A percentile compares a stretch with the other conserved stretches of the same genome.
Evolutionary conservation across 2,888 invertebrate genomes (phyloP).

Genomic region (Brenthis ino): DNA sequence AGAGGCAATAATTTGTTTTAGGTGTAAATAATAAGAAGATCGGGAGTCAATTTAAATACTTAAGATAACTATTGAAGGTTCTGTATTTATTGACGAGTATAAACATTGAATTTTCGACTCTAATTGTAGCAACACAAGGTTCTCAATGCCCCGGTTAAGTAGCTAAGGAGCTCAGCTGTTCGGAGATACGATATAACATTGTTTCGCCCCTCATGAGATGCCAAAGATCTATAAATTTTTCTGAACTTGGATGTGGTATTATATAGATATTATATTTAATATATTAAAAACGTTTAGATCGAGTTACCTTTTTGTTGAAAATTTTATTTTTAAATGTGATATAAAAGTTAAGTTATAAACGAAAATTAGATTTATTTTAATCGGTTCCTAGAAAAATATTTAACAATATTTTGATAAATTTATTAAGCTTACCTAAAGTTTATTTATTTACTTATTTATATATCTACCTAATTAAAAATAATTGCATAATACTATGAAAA

Average conservation of each 20-base stretch:
- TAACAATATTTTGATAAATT: too few relatives aligned
- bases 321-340: too few relatives aligned
- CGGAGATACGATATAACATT: slow-evolving; percentile 40
- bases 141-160: slow-evolving; percentile 14
- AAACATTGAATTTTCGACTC: slow-evolving; percentile 18
- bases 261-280: not conserved
- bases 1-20: slow-evolving; percentile 1
- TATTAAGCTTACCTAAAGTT: too few relatives aligned
- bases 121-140: slow-evolving; percentile 11
- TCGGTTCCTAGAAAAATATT: too few relatives aligned
- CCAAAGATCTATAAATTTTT: slow-evolving; percentile 27
- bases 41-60: slow-evolving; percentile 29
- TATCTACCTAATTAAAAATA: too few relatives aligned
- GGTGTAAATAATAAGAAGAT: slow-evolving; percentile 21
- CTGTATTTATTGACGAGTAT: slow-evolving; percentile 20
- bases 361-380: too few relatives aligned
- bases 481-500: too few relatives aligned
- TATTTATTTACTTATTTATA: too few relatives aligned
- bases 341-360: too few relatives aligned
- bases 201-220: slow-evolving; percentile 36
- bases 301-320: too few relatives aligned
- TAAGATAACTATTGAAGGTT: slow-evolving; percentile 27
- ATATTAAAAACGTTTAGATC: not conserved
- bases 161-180: slow-evolving; percentile 42
- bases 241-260: slow-evolving; percentile 14